Evolutionary conservation across 1,140 invertebrate species (phyloP).

Genomic region (Chrysopa pallens): DNA sequence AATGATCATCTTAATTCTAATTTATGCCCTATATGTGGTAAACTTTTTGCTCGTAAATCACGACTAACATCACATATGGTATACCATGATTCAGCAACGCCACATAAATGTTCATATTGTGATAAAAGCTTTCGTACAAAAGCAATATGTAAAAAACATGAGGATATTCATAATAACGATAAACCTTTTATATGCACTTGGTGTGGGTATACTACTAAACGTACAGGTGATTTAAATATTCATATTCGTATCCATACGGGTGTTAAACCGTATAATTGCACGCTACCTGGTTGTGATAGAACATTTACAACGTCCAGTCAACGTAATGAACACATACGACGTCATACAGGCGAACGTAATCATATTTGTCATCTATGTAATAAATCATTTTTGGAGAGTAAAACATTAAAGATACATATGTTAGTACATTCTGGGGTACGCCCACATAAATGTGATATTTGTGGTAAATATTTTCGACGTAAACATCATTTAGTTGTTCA

Average conservation of each 20-base stretch:
- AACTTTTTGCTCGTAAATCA: neutral
- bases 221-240: conserved; percentile 4
- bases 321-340: conserved; percentile 25
- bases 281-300: conserved; percentile 24
- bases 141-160: conserved; percentile 35
- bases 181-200: conserved; percentile 20
- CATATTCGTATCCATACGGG: conserved; percentile 30
- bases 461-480: conserved; percentile 11
- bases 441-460: conserved; percentile 9
- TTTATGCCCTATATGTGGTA: neutral
- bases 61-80: neutral
- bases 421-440: conserved; percentile 10
- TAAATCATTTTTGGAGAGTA: conserved; percentile 34
- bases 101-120: conserved; percentile 24
- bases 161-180: conserved; percentile 16
- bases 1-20: neutral
- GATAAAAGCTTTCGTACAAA: conserved; percentile 33
- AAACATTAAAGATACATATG: conserved; percentile 13
- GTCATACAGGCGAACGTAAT: conserved; percentile 55
- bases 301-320: conserved; percentile 12
- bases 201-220: neutral
- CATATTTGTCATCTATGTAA: conserved; percentile 49
- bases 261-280: conserved; percentile 34
- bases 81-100: conserved; percentile 21
- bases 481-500: conserved; percentile 11